phyloP scores from a whole-genome alignment of 23 tunicate species.

The Phallusia fumigata region DNA sequence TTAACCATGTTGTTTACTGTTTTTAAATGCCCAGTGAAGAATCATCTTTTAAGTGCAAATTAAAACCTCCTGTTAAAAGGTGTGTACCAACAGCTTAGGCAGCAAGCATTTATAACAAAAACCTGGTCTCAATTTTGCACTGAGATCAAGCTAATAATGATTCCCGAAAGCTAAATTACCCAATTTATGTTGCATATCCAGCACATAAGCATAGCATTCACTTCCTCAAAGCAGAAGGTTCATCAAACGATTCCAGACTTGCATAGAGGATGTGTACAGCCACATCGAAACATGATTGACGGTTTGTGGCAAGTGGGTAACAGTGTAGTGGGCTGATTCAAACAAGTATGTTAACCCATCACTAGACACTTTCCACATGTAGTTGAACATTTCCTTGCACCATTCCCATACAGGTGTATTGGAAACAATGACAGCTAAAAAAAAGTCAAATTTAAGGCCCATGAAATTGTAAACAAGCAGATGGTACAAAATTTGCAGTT shows the following conservation, averaged over 20 bases:
- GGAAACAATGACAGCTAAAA: not conserved
- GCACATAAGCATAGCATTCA: no score
- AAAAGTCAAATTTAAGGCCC: not conserved
- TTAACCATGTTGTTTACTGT: not conserved
- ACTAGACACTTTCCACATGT: not conserved
- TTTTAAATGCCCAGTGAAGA: no score
- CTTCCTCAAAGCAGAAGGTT: not conserved
- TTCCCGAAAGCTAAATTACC: no score
- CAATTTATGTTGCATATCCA: no score
- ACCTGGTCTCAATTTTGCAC: no score
- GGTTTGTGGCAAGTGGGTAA: not conserved
- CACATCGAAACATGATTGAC: not conserved
- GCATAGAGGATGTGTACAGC: not conserved
- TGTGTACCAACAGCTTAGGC: no score
- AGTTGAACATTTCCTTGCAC: not conserved
- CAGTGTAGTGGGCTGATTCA: not conserved
- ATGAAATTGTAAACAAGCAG: no score
- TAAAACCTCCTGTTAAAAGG: no score
- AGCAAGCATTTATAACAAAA: no score
- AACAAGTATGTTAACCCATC: not conserved
- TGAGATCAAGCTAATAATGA: no score
- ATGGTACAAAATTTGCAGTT: no score
- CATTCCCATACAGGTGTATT: not conserved
- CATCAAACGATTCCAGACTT: not conserved
- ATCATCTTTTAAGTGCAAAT: no score